Evolutionary conservation across 2,888 invertebrate species (phyloP).

Genomic region (Ecliptopera silaceata): DNA sequence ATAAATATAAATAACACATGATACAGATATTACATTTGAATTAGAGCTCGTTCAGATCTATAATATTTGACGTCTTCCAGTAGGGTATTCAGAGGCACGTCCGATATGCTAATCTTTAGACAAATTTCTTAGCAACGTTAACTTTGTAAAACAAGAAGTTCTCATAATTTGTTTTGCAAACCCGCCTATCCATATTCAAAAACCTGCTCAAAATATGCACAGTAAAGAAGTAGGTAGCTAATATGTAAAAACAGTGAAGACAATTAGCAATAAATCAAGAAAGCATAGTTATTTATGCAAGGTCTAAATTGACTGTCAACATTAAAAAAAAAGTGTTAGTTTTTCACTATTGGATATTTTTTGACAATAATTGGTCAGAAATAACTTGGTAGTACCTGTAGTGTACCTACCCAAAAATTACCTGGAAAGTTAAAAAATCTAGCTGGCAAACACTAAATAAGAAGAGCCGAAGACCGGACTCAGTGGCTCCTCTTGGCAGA

Average conservation of each 20-base stretch:
- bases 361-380: too few species aligned
- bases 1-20: too few species aligned
- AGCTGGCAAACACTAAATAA: too few species aligned
- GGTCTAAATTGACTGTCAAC: background rate
- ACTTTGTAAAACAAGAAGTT: background rate
- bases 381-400: too few species aligned
- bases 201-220: slow-evolving; percentile 19
- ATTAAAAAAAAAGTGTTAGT: background rate
- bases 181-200: slow-evolving; percentile 15
- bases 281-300: slow-evolving; percentile 22
- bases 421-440: too few species aligned
- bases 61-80: too few species aligned
- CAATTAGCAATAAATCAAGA: slow-evolving; percentile 51
- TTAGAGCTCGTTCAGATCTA: too few species aligned
- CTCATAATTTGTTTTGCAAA: slow-evolving; percentile 5
- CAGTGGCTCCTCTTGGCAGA: too few species aligned
- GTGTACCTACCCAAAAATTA: too few species aligned
- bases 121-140: background rate
- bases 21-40: background rate
- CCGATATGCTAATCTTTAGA: background rate
- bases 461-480: too few species aligned
- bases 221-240: slow-evolving; percentile 25
- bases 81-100: background rate
- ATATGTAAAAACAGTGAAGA: slow-evolving; percentile 35
- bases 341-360: too few species aligned